Conservation (phyloP, 2,888 invertebrate species). For the Ormyrus pomaceus region DNA sequence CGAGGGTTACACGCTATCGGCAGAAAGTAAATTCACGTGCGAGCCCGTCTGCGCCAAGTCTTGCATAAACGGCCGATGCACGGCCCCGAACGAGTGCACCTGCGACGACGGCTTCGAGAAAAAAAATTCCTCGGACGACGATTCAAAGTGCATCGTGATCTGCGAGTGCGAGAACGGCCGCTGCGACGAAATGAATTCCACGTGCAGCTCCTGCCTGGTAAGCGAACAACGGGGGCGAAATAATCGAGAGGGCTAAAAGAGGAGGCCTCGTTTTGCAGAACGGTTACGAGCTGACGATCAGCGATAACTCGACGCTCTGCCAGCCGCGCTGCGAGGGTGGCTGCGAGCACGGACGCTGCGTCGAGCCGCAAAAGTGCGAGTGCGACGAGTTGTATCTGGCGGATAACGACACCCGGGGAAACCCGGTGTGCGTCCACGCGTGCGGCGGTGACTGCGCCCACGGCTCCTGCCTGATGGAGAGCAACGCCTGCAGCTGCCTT, state of each 20-base stretch:
- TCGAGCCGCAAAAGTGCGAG: slow-evolving; percentile 65
- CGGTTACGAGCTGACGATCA: slow-evolving; percentile 68
- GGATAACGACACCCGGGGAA: slow-evolving; percentile 50
- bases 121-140: slow-evolving; percentile 38
- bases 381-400: slow-evolving; percentile 65
- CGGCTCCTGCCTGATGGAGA: slow-evolving; percentile 53
- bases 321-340: slow-evolving; percentile 78
- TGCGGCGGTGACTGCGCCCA: slow-evolving; percentile 53
- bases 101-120: slow-evolving; percentile 68
- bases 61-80: slow-evolving; percentile 75
- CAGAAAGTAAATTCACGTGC: slow-evolving; percentile 56
- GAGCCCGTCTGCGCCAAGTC: slow-evolving; percentile 64
- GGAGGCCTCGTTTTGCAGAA: slow-evolving; percentile 27
- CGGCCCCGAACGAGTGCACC: slow-evolving; percentile 70
- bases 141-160: slow-evolving; percentile 61
- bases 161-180: slow-evolving; percentile 69
- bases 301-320: slow-evolving; percentile 75
- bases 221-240: background rate
- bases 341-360: slow-evolving; percentile 77
- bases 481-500: slow-evolving; percentile 58
- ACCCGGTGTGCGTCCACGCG: slow-evolving; percentile 47
- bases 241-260: background rate
- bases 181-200: slow-evolving; percentile 49
- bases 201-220: slow-evolving; percentile 55
- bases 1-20: slow-evolving; percentile 58